These are phyloP conservation scores for Caracal caracal DNA, from an alignment of 2,113 vertebrate species.

Conservation along the genomic window DNA sequence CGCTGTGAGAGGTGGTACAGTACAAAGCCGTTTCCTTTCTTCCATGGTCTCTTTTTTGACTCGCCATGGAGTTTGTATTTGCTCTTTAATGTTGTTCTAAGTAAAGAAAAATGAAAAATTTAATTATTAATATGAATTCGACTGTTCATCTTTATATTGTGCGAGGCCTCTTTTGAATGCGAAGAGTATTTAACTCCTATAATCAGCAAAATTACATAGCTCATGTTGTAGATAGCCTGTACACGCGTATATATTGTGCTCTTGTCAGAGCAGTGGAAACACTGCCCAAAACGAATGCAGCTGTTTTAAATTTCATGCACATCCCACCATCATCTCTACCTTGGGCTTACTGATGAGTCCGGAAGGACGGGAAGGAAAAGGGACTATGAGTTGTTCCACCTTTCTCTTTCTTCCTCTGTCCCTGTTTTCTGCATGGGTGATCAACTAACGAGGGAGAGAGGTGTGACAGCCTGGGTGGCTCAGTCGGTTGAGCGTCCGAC, in stretches of 20 bases:
- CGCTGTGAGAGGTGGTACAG: background rate
- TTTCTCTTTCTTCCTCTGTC: background rate
- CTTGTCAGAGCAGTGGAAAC: background rate
- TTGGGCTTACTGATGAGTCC: background rate
- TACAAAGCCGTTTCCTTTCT: background rate
- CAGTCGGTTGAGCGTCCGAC: no score
- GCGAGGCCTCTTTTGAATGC: conserved; percentile 24
- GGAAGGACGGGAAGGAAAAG: background rate
- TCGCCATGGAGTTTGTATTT: background rate
- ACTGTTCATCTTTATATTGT: background rate
- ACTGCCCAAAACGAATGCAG: background rate
- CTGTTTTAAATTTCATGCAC: background rate
- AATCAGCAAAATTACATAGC: background rate
- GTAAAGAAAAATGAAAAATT: conserved; percentile 21
- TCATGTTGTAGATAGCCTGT: background rate
- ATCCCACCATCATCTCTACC: background rate
- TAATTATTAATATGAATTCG: conserved; percentile 31
- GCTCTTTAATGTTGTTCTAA: background rate
- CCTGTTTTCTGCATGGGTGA: background rate
- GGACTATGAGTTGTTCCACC: no score
- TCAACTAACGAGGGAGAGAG: no score
- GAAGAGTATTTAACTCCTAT: conserved; percentile 8
- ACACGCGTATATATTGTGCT: background rate
- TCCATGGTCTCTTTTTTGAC: background rate
- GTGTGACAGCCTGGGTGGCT: no score